Base-by-base conservation (phyloP, 2,888 invertebrate genomes). In the Zelleria hepariella region DNA sequence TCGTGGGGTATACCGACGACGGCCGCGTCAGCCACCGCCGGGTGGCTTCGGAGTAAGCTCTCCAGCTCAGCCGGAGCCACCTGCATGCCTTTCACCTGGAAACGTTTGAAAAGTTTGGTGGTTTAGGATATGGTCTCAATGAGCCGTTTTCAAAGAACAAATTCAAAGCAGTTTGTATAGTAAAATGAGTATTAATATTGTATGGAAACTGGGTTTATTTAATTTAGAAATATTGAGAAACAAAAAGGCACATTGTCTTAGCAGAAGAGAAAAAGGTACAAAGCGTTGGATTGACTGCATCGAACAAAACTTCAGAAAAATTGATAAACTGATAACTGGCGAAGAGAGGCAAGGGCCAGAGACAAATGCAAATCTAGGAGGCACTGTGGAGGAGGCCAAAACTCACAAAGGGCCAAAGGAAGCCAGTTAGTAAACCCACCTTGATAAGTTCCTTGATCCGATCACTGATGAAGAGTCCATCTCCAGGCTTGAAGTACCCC, bases 31-130 rank as follows among this genome's bases (percentile, higher is more conserved):
- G 88, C 79, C 0, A 98, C 91, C 1, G 91, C 91, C 0, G 95
- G 94, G 77, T 95, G 94, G 3, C 91, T 89, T 49, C 95, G 86
- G 0, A 96, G 82, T 2, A 95, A 67, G 48, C 91, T 93, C 78
- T 98, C 97, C 23, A 98, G 78, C 77, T 97, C 97, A 0, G 97
- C 96, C 27, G 97, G 97, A 0, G 97, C 93, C 15, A 97, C 96
- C 91, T 96, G 92, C 80, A 91, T 91, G 2, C 91, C 93, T 82
- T 92, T 93, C 0, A 94, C 94, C 88, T 88, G 71, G 32, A 42
- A 49, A 6, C n/a, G 6, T 6, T 15, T 48, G 18, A 5, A 7
- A 49, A 4, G 49, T 49, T 1, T 20, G 18, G 6, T 48, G 48
- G 6, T 4, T 48, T 48, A 6, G 48, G n/a, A n/a, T n/a, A n/a